phyloP scores from a whole-genome alignment of 2,888 invertebrate species.

The Agrotis puta region DNA sequence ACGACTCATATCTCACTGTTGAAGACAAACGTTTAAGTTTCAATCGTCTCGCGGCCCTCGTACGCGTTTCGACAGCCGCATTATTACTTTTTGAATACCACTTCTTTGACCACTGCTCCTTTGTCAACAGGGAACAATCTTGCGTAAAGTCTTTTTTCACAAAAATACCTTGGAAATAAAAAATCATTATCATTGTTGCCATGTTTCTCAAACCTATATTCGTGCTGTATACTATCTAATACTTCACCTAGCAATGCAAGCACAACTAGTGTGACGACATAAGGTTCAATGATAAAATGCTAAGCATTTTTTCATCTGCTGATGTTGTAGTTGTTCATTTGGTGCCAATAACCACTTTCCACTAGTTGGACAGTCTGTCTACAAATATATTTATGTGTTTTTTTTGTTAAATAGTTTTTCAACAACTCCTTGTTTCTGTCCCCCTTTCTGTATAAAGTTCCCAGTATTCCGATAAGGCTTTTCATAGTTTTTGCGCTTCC shows the following conservation, averaged over 20 bases:
- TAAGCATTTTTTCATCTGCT: neutral
- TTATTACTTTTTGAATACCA: slow-evolving; percentile 25
- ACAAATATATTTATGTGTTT: neutral
- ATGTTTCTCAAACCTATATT: neutral
- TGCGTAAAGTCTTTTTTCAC: neutral
- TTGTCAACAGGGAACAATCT: neutral
- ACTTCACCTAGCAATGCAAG: too few species aligned
- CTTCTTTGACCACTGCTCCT: slow-evolving; percentile 4
- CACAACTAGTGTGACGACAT: too few species aligned
- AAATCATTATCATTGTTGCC: too few species aligned
- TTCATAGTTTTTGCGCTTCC: slow-evolving; percentile 15
- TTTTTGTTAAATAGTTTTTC: neutral
- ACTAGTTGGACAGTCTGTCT: neutral
- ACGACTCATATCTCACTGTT: slow-evolving; percentile 57
- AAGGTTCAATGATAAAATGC: neutral
- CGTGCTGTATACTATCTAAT: too few species aligned
- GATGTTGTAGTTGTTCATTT: neutral
- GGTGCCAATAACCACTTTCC: neutral
- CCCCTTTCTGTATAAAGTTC: slow-evolving; percentile 10
- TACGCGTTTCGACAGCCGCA: slow-evolving; percentile 34
- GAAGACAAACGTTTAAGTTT: slow-evolving; percentile 59
- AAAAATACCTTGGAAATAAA: neutral
- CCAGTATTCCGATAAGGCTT: slow-evolving; percentile 1
- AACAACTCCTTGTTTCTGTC: neutral
- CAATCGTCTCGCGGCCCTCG: slow-evolving; percentile 38